Percentiles rank a stretch among this genome's conserved stretches.
Conservation (phyloP, 2,113 vertebrate genomes). For the Sylvilagus bachmani region DNA sequence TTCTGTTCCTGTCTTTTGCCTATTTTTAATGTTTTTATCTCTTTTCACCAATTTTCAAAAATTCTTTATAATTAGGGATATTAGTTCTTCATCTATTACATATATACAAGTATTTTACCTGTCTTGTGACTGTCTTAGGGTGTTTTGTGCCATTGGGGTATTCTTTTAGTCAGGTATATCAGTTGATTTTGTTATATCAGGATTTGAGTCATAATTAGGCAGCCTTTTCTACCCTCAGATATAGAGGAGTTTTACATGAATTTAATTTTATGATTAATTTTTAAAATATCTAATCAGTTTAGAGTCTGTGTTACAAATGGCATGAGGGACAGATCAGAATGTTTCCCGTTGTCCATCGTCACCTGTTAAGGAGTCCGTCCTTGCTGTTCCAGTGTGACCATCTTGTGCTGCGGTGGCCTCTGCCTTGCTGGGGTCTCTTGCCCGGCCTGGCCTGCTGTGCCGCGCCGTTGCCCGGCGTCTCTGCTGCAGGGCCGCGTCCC, state of each 20-base stretch:
- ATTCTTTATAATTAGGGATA: constrained; percentile 2
- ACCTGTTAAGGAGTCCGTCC: not conserved
- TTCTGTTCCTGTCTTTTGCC: not conserved
- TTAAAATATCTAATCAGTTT: not conserved
- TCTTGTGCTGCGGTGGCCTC: not conserved
- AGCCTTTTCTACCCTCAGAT: not conserved
- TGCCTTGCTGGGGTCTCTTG: not conserved
- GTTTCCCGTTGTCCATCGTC: not conserved
- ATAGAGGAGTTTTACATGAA: not conserved
- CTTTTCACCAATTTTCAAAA: not conserved
- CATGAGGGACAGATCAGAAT: not conserved
- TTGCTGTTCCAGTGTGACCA: not conserved
- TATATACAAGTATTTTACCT: constrained; percentile 35
- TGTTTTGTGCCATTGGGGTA: not conserved
- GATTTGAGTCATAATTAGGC: constrained; percentile 35
- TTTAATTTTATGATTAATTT: not conserved
- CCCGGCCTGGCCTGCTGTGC: not conserved
- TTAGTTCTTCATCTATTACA: not conserved
- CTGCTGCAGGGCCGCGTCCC: not conserved
- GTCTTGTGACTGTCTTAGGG: not conserved
- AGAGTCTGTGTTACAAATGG: not conserved
- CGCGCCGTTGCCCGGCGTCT: not conserved
- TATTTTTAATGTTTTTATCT: not conserved
- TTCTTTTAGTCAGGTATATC: not conserved
- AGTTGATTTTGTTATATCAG: not conserved